Evolutionary conservation across 2,797 vertebrate species (phyloP).

Genomic region (Notolabrus celidotus): DNA sequence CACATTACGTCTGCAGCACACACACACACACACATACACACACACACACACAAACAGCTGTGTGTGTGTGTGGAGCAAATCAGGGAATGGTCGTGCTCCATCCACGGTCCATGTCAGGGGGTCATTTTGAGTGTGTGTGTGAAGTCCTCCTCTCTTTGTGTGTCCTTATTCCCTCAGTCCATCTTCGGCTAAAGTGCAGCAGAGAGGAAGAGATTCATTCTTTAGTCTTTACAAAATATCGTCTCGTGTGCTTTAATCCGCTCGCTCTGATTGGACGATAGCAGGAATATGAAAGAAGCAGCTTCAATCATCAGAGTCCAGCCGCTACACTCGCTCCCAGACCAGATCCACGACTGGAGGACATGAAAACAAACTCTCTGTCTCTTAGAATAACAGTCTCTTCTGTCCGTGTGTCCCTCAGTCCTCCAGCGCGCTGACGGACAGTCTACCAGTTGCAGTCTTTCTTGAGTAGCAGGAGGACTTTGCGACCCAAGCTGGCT

Average conservation of each 20-base stretch:
- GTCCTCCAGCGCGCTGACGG: slow-evolving; percentile 1
- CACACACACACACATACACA: slow-evolving; percentile 19
- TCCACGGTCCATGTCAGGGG: slow-evolving; percentile 25
- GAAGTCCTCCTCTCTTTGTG: slow-evolving; percentile 55
- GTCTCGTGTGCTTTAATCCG: slow-evolving; percentile 35
- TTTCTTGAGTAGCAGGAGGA: slow-evolving; percentile 91
- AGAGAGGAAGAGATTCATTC: slow-evolving; percentile 58
- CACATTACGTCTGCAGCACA: slow-evolving; percentile 48
- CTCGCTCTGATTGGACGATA: slow-evolving; percentile 41
- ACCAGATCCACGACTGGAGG: slow-evolving; percentile 61
- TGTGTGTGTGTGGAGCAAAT: slow-evolving; percentile 28
- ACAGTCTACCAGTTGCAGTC: slow-evolving; percentile 88
- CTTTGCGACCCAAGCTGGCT: slow-evolving; percentile 91
- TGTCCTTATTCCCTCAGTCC: slow-evolving; percentile 64
- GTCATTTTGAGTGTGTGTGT: slow-evolving; percentile 27
- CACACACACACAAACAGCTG: slow-evolving; percentile 4
- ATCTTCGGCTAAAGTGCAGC: slow-evolving; percentile 80
- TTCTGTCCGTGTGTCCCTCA: slow-evolving; percentile 27
- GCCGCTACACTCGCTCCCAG: slow-evolving; percentile 22
- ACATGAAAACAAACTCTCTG: slow-evolving; percentile 63
- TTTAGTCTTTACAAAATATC: slow-evolving; percentile 29
- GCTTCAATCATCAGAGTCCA: slow-evolving; percentile 27
- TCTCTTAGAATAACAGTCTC: slow-evolving; percentile 25
- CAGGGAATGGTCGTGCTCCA: slow-evolving; percentile 9
- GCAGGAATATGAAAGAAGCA: slow-evolving; percentile 22